phyloP scores from a whole-genome alignment of 2,888 invertebrate species.

The Rhaphigaster nebulosa region DNA sequence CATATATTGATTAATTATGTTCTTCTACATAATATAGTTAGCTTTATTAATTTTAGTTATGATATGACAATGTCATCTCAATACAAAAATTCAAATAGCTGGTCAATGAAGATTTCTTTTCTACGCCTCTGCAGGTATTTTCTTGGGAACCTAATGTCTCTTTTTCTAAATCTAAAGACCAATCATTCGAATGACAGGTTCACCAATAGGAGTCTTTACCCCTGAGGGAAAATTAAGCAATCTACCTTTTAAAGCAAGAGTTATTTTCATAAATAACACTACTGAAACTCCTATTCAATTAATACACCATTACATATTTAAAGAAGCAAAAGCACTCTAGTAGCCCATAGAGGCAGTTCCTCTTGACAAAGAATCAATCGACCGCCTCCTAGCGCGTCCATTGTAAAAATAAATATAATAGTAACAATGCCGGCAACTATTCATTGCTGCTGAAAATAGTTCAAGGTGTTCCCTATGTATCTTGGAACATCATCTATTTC shows the following conservation, averaged over 20 bases:
- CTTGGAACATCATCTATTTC: background rate
- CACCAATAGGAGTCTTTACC: background rate
- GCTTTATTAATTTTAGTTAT: no score
- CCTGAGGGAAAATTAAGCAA: background rate
- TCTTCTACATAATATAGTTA: no score
- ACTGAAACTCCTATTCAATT: background rate
- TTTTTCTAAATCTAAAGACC: background rate
- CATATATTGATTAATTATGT: no score
- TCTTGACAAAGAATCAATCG: background rate
- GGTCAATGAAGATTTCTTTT: no score
- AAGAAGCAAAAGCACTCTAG: background rate
- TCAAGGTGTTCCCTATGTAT: background rate
- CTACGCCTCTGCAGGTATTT: no score
- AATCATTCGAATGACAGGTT: background rate
- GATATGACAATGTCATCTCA: no score
- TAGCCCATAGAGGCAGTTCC: background rate
- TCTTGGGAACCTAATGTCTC: background rate
- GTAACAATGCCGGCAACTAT: background rate
- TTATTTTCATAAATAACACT: conserved; percentile 12
- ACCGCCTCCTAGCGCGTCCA: conserved; percentile 19
- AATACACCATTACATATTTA: conserved; percentile 7
- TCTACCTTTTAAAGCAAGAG: background rate
- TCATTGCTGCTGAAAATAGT: background rate
- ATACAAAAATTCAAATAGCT: no score
- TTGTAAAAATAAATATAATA: conserved; percentile 54